Evolutionary conservation across 2,888 invertebrate species (phyloP).

Genomic region (Drosophila buzzatii): DNA sequence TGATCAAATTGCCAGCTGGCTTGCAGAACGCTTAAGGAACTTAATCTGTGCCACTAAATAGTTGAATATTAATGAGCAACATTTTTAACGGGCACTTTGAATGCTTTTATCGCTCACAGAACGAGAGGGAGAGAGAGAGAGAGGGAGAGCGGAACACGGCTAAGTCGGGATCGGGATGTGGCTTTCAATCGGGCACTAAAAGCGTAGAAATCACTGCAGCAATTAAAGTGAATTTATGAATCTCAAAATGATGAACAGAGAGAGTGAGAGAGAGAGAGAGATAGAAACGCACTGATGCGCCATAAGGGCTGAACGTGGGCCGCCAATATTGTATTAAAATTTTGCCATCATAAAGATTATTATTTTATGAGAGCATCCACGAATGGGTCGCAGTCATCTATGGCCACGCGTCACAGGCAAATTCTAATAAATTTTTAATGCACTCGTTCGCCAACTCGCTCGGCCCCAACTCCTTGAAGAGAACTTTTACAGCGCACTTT

Average conservation of each 20-base stretch:
- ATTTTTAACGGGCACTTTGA: slow-evolving; percentile 70
- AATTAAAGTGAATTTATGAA: slow-evolving; percentile 80
- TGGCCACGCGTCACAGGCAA: slow-evolving; percentile 76
- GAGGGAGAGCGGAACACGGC: slow-evolving; percentile 48
- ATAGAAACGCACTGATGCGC: slow-evolving; percentile 58
- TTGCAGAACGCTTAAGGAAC: slow-evolving; percentile 8
- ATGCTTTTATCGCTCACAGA: slow-evolving; percentile 58
- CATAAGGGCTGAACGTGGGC: slow-evolving; percentile 26
- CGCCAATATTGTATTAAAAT: slow-evolving; percentile 77
- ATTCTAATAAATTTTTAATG: slow-evolving; percentile 84
- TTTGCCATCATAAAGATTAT: slow-evolving; percentile 82
- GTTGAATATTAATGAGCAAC: slow-evolving; percentile 78
- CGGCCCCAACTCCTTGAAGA: background rate
- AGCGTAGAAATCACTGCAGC: slow-evolving; percentile 76
- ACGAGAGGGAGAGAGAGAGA: slow-evolving; percentile 1
- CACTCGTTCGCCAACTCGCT: slow-evolving; percentile 43
- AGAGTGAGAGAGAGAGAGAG: slow-evolving; percentile 61
- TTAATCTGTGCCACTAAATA: slow-evolving; percentile 63
- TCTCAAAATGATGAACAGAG: slow-evolving; percentile 67
- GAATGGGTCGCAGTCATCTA: slow-evolving; percentile 49
- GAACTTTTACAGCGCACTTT: slow-evolving; percentile 69
- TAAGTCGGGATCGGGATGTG: slow-evolving; percentile 35
- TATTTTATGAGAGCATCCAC: slow-evolving; percentile 76
- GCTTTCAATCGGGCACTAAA: slow-evolving; percentile 47
- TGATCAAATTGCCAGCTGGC: slow-evolving; percentile 5